Conservation (phyloP, 2,797 vertebrate species). For the Anomalospiza imberbis region DNA sequence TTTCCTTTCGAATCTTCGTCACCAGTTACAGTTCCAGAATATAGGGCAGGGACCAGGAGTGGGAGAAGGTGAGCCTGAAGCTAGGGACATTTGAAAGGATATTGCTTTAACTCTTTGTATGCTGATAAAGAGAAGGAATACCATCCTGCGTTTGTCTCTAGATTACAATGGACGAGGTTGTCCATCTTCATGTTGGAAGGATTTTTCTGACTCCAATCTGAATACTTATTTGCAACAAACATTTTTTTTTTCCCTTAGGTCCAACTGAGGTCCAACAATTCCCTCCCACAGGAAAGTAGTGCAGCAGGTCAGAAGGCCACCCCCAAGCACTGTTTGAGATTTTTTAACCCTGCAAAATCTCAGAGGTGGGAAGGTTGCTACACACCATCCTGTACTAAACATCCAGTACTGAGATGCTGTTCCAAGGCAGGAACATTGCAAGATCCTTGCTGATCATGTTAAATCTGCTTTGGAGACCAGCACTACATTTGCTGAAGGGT, state of each 20-base stretch:
- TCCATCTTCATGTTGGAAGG: background rate
- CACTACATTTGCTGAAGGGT: background rate
- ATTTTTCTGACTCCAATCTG: background rate
- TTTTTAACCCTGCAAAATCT: background rate
- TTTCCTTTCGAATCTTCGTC: background rate
- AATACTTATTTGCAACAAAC: background rate
- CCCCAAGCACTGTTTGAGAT: background rate
- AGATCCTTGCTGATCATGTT: background rate
- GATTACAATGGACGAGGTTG: background rate
- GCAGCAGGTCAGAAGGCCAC: background rate
- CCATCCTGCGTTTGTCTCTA: background rate
- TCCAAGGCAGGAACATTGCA: background rate
- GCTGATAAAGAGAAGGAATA: background rate
- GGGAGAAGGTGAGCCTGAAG: background rate
- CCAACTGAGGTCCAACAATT: background rate
- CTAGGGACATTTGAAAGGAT: background rate
- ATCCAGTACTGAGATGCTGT: background rate
- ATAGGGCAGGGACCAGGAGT: background rate
- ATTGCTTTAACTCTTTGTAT: background rate
- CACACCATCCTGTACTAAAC: background rate
- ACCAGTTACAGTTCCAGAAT: background rate
- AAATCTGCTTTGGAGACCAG: background rate
- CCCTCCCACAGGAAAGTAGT: background rate
- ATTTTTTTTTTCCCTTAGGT: background rate
- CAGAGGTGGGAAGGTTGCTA: background rate